Percentiles rank a stretch among this genome's conserved stretches.
Evolutionary conservation across 2,888 invertebrate genomes (phyloP).

Genomic region (Cataglyphis livida): DNA sequence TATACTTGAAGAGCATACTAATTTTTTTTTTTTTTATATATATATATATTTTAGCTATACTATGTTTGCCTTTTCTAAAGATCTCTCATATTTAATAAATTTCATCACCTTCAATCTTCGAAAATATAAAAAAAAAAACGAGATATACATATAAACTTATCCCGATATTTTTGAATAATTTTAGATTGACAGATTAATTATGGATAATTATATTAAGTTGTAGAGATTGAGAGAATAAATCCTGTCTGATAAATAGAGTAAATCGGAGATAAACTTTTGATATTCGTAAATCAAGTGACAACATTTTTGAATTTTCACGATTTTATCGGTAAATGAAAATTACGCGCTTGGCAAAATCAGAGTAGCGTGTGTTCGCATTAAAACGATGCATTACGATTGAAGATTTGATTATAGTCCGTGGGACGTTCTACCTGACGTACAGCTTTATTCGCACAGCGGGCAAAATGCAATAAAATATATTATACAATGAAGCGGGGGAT

Average conservation of each 20-base stretch:
- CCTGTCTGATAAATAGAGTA: neutral
- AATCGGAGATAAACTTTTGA: slow-evolving; percentile 9
- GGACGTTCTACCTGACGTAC: slow-evolving; percentile 18
- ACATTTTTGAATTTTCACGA: slow-evolving; percentile 8
- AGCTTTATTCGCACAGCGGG: slow-evolving; percentile 29
- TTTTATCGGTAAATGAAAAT: slow-evolving; percentile 43
- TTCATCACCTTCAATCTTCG: neutral
- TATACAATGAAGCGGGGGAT: slow-evolving; percentile 45
- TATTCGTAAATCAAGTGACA: neutral
- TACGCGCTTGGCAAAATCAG: slow-evolving; percentile 20
- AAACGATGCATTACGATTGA: slow-evolving; percentile 46
- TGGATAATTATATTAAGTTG: neutral
- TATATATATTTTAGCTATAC: neutral
- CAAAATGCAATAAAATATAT: slow-evolving; percentile 52
- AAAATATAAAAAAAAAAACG: neutral
- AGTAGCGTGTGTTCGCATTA: slow-evolving; percentile 31
- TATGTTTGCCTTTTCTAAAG: neutral
- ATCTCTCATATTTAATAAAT: neutral
- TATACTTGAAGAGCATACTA: neutral
- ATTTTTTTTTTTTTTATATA: neutral
- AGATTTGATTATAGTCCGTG: slow-evolving; percentile 42
- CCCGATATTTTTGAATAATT: neutral
- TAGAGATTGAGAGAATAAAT: neutral
- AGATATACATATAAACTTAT: neutral
- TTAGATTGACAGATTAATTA: neutral